phyloP scores from a whole-genome alignment of 2,113 vertebrate species.

The Martes martes region DNA sequence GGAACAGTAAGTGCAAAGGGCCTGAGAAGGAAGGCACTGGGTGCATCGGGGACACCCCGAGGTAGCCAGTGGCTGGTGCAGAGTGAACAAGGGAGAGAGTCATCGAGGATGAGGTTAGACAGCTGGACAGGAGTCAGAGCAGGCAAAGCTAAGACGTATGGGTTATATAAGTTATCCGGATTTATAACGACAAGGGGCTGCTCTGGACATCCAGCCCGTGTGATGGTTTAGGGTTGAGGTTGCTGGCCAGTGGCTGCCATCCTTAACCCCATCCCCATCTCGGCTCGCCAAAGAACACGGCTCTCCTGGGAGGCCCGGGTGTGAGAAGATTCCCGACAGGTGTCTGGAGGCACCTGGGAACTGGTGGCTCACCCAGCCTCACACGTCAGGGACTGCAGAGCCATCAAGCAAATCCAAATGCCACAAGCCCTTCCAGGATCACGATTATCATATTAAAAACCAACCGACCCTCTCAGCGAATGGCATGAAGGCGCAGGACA shows the following conservation, averaged over 20 bases:
- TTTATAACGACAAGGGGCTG: not conserved
- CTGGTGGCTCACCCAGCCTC: slow-evolving; percentile 37
- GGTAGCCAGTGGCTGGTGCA: not conserved
- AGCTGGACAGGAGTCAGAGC: rapidly evolving
- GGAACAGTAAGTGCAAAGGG: not conserved
- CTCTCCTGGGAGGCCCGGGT: not conserved
- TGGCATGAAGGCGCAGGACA: slow-evolving; percentile 62
- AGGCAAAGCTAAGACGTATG: not conserved
- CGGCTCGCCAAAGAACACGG: not conserved
- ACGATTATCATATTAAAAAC: slow-evolving; percentile 47
- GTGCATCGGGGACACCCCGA: rapidly evolving
- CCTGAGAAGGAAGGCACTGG: not conserved
- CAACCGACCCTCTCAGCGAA: slow-evolving; percentile 51
- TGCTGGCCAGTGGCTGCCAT: not conserved
- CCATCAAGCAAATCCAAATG: slow-evolving; percentile 58
- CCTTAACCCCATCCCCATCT: not conserved
- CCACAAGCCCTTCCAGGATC: slow-evolving; percentile 58
- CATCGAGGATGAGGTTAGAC: not conserved
- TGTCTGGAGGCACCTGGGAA: not conserved
- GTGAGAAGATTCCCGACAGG: not conserved
- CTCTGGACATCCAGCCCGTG: not conserved
- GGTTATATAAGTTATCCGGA: not conserved
- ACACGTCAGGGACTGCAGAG: slow-evolving; percentile 45
- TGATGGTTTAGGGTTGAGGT: not conserved
- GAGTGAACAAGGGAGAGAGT: not conserved